phyloP scores from a whole-genome alignment of 2,797 vertebrate species.

The Epinephelus awoara region DNA sequence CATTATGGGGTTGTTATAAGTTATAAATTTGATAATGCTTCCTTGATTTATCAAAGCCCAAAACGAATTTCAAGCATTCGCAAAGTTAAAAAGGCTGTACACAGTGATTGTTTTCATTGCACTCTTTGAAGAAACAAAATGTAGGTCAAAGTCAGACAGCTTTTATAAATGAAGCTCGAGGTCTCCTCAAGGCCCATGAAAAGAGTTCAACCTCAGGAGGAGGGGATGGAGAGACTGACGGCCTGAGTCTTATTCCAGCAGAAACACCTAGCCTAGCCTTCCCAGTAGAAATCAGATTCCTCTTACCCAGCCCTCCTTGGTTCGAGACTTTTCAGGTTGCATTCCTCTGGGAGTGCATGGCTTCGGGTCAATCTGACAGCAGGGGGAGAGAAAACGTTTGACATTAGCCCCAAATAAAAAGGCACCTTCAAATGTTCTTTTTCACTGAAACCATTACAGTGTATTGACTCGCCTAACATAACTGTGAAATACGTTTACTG shows the following conservation, averaged over 20 bases:
- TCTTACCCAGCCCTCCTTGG: constrained; percentile 99
- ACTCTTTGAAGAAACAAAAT: background rate
- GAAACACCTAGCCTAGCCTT: constrained; percentile 56
- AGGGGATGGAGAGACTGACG: constrained; percentile 25
- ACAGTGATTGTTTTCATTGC: background rate
- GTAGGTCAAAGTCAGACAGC: constrained; percentile 33
- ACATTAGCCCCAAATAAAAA: constrained; percentile 70
- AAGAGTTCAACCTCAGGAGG: constrained; percentile 39
- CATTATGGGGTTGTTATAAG: constrained; percentile 9
- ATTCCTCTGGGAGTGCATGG: constrained; percentile 99
- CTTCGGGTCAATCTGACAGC: constrained; percentile 97
- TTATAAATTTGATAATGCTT: constrained; percentile 14
- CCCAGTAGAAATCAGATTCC: constrained; percentile 61
- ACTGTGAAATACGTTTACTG: constrained; percentile 7
- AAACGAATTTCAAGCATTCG: constrained; percentile 27
- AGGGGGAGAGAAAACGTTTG: constrained; percentile 59
- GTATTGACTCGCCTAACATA: constrained; percentile 18
- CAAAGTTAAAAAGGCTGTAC: background rate
- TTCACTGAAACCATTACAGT: constrained; percentile 27
- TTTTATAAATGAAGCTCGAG: constrained; percentile 50
- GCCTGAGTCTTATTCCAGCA: constrained; percentile 44
- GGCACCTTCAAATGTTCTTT: constrained; percentile 69
- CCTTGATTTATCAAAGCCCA: constrained; percentile 32
- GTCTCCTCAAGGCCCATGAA: constrained; percentile 22
- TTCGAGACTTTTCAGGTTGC: constrained; percentile 96